These are phyloP conservation scores for Leuciscus waleckii DNA, from an alignment of 2,797 vertebrate species.

Conservation along the genomic window DNA sequence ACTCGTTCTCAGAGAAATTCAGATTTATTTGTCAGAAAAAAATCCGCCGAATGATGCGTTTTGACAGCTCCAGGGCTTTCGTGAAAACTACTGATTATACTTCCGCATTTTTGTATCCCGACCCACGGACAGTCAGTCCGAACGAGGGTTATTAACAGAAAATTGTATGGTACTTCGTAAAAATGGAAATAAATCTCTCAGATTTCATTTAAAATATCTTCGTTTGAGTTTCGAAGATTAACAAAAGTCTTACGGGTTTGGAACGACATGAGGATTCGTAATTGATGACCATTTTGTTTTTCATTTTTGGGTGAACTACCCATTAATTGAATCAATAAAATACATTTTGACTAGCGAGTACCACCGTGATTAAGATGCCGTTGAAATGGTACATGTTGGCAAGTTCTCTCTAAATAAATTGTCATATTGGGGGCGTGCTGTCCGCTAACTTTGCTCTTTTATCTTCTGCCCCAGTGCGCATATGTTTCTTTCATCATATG, in stretches of 20 bases:
- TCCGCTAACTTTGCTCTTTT: background rate
- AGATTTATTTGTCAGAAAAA: background rate
- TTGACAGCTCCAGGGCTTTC: background rate
- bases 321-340: conserved; percentile 26
- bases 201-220: background rate
- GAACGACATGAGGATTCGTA: background rate
- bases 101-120: background rate
- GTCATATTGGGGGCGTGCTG: background rate
- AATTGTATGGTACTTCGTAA: background rate
- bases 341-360: background rate
- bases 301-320: background rate
- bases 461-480: conserved; percentile 8
- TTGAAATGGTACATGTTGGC: conserved; percentile 34
- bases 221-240: background rate
- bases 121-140: background rate
- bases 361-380: conserved; percentile 12
- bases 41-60: fast-evolving
- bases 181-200: too few relatives aligned
- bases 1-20: background rate
- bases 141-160: background rate
- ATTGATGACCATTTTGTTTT: background rate
- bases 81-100: background rate
- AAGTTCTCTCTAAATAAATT: conserved; percentile 26
- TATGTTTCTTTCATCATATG: conserved; percentile 34
- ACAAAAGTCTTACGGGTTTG: background rate